Percentiles rank a stretch among this genome's conserved stretches.
These are phyloP conservation scores for Hippocampus mohnikei DNA, from an alignment of 2,113 vertebrate species.

Conservation along the genomic window DNA sequence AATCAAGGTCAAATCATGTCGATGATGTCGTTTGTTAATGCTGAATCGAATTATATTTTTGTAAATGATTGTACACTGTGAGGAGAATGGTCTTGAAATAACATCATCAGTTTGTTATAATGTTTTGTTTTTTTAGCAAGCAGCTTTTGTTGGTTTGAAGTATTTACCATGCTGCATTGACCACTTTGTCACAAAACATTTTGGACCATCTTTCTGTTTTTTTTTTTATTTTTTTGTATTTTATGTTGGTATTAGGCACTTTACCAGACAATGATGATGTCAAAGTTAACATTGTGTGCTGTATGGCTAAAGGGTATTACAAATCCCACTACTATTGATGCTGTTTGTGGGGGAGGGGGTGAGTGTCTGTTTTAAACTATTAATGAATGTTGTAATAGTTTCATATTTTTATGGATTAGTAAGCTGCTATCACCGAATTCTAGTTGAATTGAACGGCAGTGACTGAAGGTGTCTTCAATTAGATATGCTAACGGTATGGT, in stretches of 20 bases:
- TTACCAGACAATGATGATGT: slow-evolving; percentile 55
- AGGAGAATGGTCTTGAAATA: slow-evolving; percentile 27
- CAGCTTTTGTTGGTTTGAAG: not conserved
- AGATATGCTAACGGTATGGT: slow-evolving; percentile 49
- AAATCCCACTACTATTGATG: slow-evolving; percentile 27
- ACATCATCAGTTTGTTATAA: slow-evolving; percentile 18
- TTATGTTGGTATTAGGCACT: slow-evolving; percentile 5
- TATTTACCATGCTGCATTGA: not conserved
- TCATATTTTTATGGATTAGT: slow-evolving; percentile 20
- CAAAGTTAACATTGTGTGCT: slow-evolving; percentile 36
- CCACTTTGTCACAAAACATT: not conserved
- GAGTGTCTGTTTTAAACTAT: slow-evolving; percentile 19
- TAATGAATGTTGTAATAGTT: slow-evolving; percentile 18
- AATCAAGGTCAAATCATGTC: slow-evolving; percentile 44
- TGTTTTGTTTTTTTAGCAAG: not conserved
- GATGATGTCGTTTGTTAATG: slow-evolving; percentile 59
- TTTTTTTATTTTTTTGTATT: not conserved
- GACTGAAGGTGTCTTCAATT: slow-evolving; percentile 5
- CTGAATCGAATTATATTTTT: slow-evolving; percentile 76
- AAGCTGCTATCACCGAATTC: slow-evolving; percentile 17
- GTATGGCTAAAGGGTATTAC: slow-evolving; percentile 22
- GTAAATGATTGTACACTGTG: slow-evolving; percentile 63
- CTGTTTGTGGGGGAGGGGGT: slow-evolving; percentile 22
- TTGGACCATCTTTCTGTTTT: not conserved
- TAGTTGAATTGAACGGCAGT: slow-evolving; percentile 12